Base-by-base conservation (phyloP, 2,888 invertebrate species). In the Gymnoscelis rufifasciata region DNA sequence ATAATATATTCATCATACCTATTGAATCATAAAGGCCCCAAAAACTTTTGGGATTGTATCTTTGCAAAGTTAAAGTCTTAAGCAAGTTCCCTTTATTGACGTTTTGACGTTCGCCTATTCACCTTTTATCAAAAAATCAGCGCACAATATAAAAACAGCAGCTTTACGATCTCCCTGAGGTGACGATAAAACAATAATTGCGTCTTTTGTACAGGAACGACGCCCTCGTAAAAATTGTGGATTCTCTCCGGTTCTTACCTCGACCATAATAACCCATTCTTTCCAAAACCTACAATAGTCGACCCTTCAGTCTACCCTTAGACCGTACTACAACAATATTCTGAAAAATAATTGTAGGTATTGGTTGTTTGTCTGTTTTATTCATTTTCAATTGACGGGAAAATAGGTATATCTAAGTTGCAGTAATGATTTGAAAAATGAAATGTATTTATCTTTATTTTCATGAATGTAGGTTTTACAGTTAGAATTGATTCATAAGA, bases 131-230 rank as follows among this genome's bases (percentile, higher is more conserved):
- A 46, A 52, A 52, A 51, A 52, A 47, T 46, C 49, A 24, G 43
- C 41, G 38, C 45, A 37, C 28, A 59, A 51, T 53, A 35, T 35
- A 35, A 56, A 54, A 55, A 52, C 46, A 58, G 52, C 42, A 38
- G 24, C 11, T 63, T 62, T 62, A 64, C 54, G 59, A 56, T 49
- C 51, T 38, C 51, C 62, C 56, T 52, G 59, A 59, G 61, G 57
- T 54, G 55, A 58, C 49, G 58, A 60, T 65, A 64, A 61, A 65
- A 57, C 56, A 59, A 61, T 64, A 62, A 65, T 65, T 65, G 62
- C 60, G 57, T 54, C 60, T 60, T 62, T 62, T 62, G 61, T 64
- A 56, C 48, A 54, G 38, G 51, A 51, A 43, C 44, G 52, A 49
- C 24, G 47, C 42, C 51, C 10, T 60, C 65, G 62, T 63, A 62